Evolutionary conservation across 2,797 vertebrate genomes (phyloP).

Genomic region (Petrocephalus schoutedeni): DNA sequence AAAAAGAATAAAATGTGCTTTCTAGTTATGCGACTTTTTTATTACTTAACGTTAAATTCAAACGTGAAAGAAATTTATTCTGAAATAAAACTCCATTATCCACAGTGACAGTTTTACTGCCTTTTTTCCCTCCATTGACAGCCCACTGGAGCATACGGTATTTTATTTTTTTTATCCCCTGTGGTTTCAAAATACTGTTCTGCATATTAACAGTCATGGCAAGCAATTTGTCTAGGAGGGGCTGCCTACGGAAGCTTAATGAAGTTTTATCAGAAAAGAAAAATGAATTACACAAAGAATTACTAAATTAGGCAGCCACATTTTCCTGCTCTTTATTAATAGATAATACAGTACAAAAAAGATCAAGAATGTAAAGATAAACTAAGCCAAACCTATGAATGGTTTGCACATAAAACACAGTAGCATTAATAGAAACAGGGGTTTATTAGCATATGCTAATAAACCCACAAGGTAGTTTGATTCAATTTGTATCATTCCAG

Average conservation of each 20-base stretch:
- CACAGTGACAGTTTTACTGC: slow-evolving; percentile 33
- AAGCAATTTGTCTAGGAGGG: slow-evolving; percentile 24
- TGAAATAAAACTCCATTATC: slow-evolving; percentile 19
- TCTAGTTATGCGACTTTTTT: background rate
- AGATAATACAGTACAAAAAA: background rate
- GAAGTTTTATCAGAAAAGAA: slow-evolving; percentile 10
- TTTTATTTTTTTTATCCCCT: slow-evolving; percentile 21
- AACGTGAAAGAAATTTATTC: slow-evolving; percentile 24
- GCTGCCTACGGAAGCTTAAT: slow-evolving; percentile 20
- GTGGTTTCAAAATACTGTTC: slow-evolving; percentile 36
- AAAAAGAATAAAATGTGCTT: background rate
- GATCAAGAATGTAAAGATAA: background rate
- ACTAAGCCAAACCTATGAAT: background rate
- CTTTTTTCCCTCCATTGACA: slow-evolving; percentile 21
- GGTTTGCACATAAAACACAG: background rate
- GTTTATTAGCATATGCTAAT: background rate
- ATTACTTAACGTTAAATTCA: background rate
- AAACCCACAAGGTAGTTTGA: background rate
- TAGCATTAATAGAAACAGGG: background rate
- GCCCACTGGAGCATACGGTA: background rate
- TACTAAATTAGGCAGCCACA: background rate
- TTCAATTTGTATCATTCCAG: background rate
- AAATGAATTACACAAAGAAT: background rate
- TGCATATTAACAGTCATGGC: slow-evolving; percentile 36
- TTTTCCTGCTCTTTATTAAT: background rate